A percentile compares a stretch with the other conserved stretches of the same genome.
phyloP scores from a whole-genome alignment of 2,113 vertebrate species.

The Emydura subglobosa region DNA sequence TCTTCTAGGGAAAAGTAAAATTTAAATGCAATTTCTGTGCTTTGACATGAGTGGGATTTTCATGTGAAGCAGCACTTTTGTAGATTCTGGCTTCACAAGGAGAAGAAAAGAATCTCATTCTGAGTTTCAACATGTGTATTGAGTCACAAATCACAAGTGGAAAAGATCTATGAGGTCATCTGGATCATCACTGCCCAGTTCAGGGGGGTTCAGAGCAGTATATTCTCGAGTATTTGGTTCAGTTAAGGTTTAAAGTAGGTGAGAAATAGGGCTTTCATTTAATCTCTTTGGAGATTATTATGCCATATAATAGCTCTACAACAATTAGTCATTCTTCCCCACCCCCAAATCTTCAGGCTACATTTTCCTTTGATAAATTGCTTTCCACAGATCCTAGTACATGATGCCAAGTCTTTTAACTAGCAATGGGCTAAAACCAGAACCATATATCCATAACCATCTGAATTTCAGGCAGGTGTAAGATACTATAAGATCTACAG shows the following conservation, averaged over 20 bases:
- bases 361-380: not conserved
- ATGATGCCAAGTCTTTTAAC: not conserved
- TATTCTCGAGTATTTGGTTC: not conserved
- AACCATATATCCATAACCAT: not conserved
- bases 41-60: not conserved
- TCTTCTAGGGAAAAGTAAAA: not conserved
- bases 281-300: not conserved
- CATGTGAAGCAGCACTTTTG: not conserved
- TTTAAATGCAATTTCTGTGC: not conserved
- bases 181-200: not conserved
- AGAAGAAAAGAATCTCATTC: not conserved
- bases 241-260: not conserved
- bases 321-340: not conserved
- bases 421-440: not conserved
- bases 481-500: conserved; percentile 64
- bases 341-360: not conserved
- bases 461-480: conserved; percentile 18
- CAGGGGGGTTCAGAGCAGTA: not conserved
- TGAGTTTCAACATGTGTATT: not conserved
- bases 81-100: not conserved
- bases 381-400: not conserved
- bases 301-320: not conserved
- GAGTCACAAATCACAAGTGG: not conserved
- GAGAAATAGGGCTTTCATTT: not conserved
- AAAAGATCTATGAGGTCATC: not conserved